These are phyloP conservation scores for Lemur catta DNA, from an alignment of 2,797 vertebrate species.

Conservation along the genomic window DNA sequence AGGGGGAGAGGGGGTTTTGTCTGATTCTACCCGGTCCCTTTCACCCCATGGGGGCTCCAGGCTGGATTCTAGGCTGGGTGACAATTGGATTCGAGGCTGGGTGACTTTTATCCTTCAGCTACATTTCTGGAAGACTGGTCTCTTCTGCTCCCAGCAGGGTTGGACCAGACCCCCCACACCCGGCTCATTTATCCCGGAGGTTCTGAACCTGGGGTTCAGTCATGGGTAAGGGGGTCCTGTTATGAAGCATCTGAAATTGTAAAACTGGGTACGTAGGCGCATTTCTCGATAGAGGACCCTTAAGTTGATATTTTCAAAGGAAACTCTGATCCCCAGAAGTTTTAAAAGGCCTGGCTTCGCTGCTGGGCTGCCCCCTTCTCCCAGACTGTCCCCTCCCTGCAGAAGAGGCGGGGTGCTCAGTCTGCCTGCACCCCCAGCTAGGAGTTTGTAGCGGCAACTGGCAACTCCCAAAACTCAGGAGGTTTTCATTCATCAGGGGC, in stretches of 20 bases:
- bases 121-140: background rate
- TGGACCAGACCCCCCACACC: background rate
- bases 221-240: rapidly evolving
- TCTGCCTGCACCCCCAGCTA: background rate
- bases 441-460: background rate
- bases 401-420: background rate
- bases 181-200: background rate
- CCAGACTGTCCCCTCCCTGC: background rate
- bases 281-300: background rate
- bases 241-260: background rate
- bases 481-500: background rate
- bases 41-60: background rate
- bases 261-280: rapidly evolving
- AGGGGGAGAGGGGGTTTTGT: too few relatives aligned
- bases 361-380: background rate
- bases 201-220: background rate
- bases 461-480: background rate
- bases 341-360: background rate
- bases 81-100: background rate
- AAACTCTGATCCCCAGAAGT: background rate
- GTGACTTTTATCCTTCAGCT: background rate
- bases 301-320: background rate
- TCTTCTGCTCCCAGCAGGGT: rapidly evolving
- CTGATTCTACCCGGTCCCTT: rapidly evolving
- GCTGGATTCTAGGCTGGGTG: background rate